Conservation (phyloP, 2,888 invertebrate species). For the Camptogramma bilineatum region DNA sequence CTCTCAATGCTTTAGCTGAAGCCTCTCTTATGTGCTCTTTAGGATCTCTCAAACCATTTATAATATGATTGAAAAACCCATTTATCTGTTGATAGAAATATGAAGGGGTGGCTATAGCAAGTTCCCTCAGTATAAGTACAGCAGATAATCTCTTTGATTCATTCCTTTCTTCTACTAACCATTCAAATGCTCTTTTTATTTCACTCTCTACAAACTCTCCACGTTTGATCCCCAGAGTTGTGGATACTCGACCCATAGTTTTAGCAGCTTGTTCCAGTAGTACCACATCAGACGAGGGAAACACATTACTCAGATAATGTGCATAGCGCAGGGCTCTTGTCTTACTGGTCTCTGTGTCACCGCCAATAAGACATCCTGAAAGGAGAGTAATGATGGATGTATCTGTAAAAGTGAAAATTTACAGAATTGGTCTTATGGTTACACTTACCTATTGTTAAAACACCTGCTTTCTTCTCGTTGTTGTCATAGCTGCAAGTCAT, state of each 20-base stretch:
- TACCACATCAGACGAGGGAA: constrained; percentile 94
- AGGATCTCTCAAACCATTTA: constrained; percentile 95
- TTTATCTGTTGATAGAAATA: constrained; percentile 98
- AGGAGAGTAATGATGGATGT: constrained; percentile 37
- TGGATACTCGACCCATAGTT: constrained; percentile 96
- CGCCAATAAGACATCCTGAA: constrained; percentile 95
- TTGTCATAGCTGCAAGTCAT: constrained; percentile 96
- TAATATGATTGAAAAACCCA: constrained; percentile 96
- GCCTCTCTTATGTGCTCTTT: constrained; percentile 96
- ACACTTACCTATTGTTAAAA: constrained; percentile 92
- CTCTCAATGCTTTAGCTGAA: constrained; percentile 96
- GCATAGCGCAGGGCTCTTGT: constrained; percentile 95
- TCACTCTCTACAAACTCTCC: constrained; percentile 98
- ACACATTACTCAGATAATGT: constrained; percentile 94
- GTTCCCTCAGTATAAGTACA: constrained; percentile 95
- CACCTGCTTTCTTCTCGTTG: constrained; percentile 97
- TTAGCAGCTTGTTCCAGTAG: constrained; percentile 98
- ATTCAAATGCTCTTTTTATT: constrained; percentile 97
- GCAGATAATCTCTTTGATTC: constrained; percentile 97
- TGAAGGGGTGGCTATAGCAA: constrained; percentile 98
- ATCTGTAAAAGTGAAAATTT: background rate
- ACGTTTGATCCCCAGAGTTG: constrained; percentile 95
- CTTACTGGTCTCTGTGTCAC: constrained; percentile 95
- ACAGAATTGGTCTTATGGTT: background rate
- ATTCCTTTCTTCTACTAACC: constrained; percentile 95